These are phyloP conservation scores for Tupiocoris notatus DNA, from an alignment of 2,888 invertebrate genomes.

Conservation along the genomic window DNA sequence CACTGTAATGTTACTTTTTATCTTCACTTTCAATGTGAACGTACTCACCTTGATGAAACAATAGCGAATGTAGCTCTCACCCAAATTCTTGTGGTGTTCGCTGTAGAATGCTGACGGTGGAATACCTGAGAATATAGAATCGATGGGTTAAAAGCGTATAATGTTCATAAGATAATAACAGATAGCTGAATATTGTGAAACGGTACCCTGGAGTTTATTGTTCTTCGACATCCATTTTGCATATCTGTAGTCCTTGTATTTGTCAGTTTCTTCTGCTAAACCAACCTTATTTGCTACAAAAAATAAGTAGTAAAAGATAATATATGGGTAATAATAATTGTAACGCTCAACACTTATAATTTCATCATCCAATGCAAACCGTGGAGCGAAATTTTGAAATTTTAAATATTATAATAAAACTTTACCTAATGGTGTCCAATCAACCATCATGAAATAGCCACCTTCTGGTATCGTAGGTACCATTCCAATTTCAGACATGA, in stretches of 20 bases:
- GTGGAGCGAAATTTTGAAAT: neutral
- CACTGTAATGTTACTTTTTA: too few species aligned
- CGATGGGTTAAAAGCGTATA: too few species aligned
- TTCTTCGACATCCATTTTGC: slow-evolving; percentile 95
- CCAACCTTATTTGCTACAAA: slow-evolving; percentile 56
- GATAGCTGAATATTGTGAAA: too few species aligned
- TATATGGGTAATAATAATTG: too few species aligned
- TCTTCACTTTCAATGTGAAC: too few species aligned
- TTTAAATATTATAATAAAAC: too few species aligned
- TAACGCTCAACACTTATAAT: neutral
- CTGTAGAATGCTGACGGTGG: slow-evolving; percentile 94
- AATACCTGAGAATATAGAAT: too few species aligned
- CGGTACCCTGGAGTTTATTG: slow-evolving; percentile 75
- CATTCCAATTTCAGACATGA: slow-evolving; percentile 78
- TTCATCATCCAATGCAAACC: neutral
- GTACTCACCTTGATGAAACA: slow-evolving; percentile 97
- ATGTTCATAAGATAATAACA: too few species aligned
- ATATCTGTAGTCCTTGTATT: slow-evolving; percentile 83
- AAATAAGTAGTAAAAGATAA: too few species aligned
- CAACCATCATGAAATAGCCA: slow-evolving; percentile 95
- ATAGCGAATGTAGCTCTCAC: slow-evolving; percentile 83
- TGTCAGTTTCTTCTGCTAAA: slow-evolving; percentile 67
- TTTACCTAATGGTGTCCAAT: slow-evolving; percentile 55
- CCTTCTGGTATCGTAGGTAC: slow-evolving; percentile 90
- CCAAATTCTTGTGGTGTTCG: slow-evolving; percentile 71